Percentiles rank a stretch among this genome's conserved stretches.
phyloP scores from a whole-genome alignment of 2,888 invertebrate genomes.

The Cephus sareptanus region DNA sequence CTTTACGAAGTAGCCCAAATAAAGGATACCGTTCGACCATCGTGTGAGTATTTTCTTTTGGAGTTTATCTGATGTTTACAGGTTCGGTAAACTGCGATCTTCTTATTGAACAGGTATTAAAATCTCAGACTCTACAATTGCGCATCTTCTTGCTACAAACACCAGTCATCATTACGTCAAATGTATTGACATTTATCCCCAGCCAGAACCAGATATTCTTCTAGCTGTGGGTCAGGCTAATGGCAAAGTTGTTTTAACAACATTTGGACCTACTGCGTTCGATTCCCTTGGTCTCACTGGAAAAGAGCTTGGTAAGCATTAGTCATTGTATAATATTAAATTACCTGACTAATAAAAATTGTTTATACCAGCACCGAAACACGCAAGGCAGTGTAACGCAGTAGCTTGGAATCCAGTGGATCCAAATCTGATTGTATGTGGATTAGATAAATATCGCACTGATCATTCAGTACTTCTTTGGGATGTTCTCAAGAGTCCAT shows the following conservation, averaged over 20 bases:
- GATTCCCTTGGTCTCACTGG: slow-evolving; percentile 78
- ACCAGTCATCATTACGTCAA: slow-evolving; percentile 83
- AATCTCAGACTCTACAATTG: slow-evolving; percentile 77
- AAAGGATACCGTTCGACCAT: slow-evolving; percentile 69
- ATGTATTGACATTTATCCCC: slow-evolving; percentile 88
- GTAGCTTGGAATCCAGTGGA: slow-evolving; percentile 90
- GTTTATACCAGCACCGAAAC: slow-evolving; percentile 76
- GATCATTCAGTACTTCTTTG: slow-evolving; percentile 91
- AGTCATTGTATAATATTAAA: slow-evolving; percentile 60
- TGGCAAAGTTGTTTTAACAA: slow-evolving; percentile 86
- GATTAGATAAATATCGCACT: slow-evolving; percentile 88
- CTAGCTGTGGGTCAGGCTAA: slow-evolving; percentile 90
- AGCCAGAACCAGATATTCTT: slow-evolving; percentile 79
- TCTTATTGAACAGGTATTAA: slow-evolving; percentile 70
- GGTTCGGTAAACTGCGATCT: neutral
- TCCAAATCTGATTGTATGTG: slow-evolving; percentile 84
- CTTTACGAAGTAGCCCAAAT: slow-evolving; percentile 81
- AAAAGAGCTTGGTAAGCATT: slow-evolving; percentile 78
- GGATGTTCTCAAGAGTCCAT: slow-evolving; percentile 77
- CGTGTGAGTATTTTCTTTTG: slow-evolving; percentile 52
- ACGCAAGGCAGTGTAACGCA: slow-evolving; percentile 86
- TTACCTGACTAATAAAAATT: slow-evolving; percentile 1
- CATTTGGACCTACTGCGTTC: slow-evolving; percentile 77
- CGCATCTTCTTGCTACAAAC: slow-evolving; percentile 79
- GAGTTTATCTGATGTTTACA: slow-evolving; percentile 24